phyloP scores from a whole-genome alignment of 2,797 vertebrate species.

The Sebastes glaucus region DNA sequence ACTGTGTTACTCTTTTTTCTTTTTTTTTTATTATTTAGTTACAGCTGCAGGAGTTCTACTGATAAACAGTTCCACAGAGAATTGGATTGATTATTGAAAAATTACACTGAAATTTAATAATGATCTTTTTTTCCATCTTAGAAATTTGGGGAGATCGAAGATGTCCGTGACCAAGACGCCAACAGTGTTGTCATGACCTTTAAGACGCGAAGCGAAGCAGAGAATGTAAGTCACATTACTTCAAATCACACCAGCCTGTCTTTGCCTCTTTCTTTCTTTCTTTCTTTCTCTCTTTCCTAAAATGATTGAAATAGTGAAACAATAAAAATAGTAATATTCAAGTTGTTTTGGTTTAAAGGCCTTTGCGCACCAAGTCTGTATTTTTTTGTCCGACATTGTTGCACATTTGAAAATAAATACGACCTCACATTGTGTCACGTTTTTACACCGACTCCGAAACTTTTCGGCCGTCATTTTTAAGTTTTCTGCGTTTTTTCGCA shows the following conservation, averaged over 20 bases:
- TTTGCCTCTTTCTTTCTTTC: too few species aligned
- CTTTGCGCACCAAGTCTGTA: too few species aligned
- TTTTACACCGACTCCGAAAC: too few species aligned
- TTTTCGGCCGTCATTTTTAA: too few species aligned
- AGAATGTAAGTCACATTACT: constrained; percentile 85
- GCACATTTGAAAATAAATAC: too few species aligned
- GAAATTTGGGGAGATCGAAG: constrained; percentile 93
- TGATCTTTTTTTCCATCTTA: constrained; percentile 44
- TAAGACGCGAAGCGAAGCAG: constrained; percentile 89
- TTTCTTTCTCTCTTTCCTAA: neutral
- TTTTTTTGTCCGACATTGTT: too few species aligned
- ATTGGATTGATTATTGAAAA: neutral
- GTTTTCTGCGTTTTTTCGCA: too few species aligned
- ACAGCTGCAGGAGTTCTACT: neutral
- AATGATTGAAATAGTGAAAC: neutral
- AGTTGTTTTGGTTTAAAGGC: neutral
- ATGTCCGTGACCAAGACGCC: constrained; percentile 89
- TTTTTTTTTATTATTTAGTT: neutral
- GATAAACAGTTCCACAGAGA: neutral
- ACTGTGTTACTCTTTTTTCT: neutral
- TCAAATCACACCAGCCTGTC: neutral
- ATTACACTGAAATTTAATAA: neutral
- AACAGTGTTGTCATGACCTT: constrained; percentile 90
- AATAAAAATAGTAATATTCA: neutral
- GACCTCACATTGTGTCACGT: too few species aligned